These are phyloP conservation scores for Argyrosomus regius DNA, from an alignment of 2,797 vertebrate genomes.

Conservation along the genomic window DNA sequence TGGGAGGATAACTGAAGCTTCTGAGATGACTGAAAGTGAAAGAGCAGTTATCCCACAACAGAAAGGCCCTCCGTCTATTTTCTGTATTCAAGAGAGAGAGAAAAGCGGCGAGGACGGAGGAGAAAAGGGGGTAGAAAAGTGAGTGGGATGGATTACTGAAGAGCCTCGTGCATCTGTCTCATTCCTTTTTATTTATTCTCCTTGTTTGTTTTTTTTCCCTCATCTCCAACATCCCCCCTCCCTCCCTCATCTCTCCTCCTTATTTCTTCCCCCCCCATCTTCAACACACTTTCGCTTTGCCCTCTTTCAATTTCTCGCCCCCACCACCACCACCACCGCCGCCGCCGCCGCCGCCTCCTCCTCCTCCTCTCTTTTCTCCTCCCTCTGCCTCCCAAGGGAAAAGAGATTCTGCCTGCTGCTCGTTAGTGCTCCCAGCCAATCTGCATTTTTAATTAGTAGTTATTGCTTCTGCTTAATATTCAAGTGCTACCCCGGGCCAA, in stretches of 20 bases:
- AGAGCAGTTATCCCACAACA: constrained; percentile 78
- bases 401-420: constrained; percentile 89
- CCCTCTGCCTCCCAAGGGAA: constrained; percentile 83
- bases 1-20: constrained; percentile 40
- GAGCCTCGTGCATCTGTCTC: constrained; percentile 84
- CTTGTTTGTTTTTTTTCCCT: constrained; percentile 81
- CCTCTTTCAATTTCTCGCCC: constrained; percentile 73
- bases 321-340: not conserved
- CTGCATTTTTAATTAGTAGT: constrained; percentile 92
- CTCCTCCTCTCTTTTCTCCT: constrained; percentile 59
- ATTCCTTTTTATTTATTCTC: constrained; percentile 84
- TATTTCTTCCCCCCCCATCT: constrained; percentile 61
- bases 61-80: constrained; percentile 61
- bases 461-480: constrained; percentile 92
- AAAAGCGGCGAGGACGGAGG: constrained; percentile 29
- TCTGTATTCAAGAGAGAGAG: constrained; percentile 53
- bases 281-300: constrained; percentile 78
- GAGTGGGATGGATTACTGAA: constrained; percentile 79
- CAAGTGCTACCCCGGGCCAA: constrained; percentile 89
- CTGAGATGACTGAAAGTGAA: constrained; percentile 76
- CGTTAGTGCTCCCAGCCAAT: constrained; percentile 90
- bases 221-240: constrained; percentile 46
- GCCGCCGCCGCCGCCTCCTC: not conserved
- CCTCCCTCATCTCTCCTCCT: not conserved
- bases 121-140: constrained; percentile 43